Evolutionary conservation across 2,888 invertebrate genomes (phyloP).

Genomic region (Lissonota sp.): DNA sequence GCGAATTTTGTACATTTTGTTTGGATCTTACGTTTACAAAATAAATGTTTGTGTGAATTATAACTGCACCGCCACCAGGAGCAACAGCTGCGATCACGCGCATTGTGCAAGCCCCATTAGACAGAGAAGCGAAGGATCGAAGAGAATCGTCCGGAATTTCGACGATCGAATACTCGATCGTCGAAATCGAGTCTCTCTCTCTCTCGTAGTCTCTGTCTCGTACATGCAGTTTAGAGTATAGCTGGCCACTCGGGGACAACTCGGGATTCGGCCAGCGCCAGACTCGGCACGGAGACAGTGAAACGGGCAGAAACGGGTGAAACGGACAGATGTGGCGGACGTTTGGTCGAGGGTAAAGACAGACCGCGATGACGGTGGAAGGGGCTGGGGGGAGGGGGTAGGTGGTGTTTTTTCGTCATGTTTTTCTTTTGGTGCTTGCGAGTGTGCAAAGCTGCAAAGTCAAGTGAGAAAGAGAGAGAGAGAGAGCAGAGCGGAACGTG

Average conservation of each 20-base stretch:
- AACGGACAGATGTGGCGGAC: conserved; percentile 57
- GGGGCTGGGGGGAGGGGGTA: conserved; percentile 21
- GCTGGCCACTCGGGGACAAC: too few species aligned
- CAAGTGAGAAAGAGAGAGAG: too few species aligned
- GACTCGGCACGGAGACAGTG: background rate
- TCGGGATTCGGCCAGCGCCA: too few species aligned
- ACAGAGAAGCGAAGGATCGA: background rate
- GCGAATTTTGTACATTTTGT: conserved; percentile 19
- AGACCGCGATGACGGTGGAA: conserved; percentile 21
- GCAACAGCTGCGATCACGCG: conserved; percentile 35
- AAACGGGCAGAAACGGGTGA: conserved; percentile 18
- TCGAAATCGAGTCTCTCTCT: too few species aligned
- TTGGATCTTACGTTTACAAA: too few species aligned
- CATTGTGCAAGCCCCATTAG: conserved; percentile 47
- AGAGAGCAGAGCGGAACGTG: background rate
- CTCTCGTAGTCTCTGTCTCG: too few species aligned
- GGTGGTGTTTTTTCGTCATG: conserved; percentile 48
- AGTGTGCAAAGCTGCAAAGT: background rate
- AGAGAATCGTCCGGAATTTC: background rate
- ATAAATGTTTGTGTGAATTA: too few species aligned
- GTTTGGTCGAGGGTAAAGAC: conserved; percentile 43
- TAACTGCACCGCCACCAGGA: background rate
- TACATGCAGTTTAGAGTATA: too few species aligned
- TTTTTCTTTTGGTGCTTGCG: conserved; percentile 52
- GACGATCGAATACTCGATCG: too few species aligned